Conservation (phyloP, 92 coral and sea anemone species). For the Montipora capitata region DNA sequence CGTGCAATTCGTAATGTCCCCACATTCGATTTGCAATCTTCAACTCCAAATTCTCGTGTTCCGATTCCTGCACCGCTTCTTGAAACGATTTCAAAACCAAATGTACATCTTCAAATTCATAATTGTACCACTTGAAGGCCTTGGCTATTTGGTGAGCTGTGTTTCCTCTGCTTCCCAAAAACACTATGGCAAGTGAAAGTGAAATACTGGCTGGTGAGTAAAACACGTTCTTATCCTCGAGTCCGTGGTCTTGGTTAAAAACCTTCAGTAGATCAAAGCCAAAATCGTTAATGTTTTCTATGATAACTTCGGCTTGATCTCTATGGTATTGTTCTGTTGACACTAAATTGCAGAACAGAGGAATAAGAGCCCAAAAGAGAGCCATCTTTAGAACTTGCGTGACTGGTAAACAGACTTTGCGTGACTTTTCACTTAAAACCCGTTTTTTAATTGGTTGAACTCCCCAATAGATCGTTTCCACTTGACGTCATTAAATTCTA, state of each 20-base stretch:
- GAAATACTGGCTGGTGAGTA: constrained; percentile 91
- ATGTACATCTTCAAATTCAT: constrained; percentile 77
- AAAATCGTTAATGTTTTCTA: constrained; percentile 53
- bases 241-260: constrained; percentile 23
- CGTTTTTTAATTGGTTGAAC: constrained; percentile 3
- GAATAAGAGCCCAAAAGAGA: neutral
- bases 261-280: constrained; percentile 66
- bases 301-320: constrained; percentile 1
- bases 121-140: constrained; percentile 76
- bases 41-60: constrained; percentile 60
- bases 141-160: constrained; percentile 87
- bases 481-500: no score
- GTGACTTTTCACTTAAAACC: neutral
- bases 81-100: constrained; percentile 80
- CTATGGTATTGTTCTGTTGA: neutral
- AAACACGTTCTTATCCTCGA: constrained; percentile 69
- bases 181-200: constrained; percentile 89
- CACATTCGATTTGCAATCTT: constrained; percentile 92
- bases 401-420: neutral
- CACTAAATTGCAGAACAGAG: constrained; percentile 11
- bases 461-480: no score
- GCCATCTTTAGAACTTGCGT: neutral
- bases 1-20: constrained; percentile 79
- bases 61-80: constrained; percentile 73
- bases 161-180: constrained; percentile 82